phyloP scores from a whole-genome alignment of 1,140 invertebrate species.

The Lasioglossum albipes region DNA sequence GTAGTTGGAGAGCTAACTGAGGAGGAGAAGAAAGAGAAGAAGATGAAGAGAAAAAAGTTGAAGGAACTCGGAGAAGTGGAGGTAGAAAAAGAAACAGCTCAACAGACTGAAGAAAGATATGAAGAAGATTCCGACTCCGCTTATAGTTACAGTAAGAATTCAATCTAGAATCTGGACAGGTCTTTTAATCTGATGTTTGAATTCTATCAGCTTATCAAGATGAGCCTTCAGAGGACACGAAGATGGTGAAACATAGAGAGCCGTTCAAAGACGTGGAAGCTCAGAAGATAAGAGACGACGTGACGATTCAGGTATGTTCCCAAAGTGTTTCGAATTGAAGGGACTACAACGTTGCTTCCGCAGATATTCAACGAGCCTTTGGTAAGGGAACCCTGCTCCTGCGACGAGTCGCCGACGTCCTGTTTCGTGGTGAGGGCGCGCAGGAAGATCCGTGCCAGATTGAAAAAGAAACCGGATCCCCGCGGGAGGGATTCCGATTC shows the following conservation, averaged over 20 bases:
- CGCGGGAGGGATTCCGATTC: constrained; percentile 36
- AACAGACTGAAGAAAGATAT: constrained; percentile 47
- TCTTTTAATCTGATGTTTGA: background rate
- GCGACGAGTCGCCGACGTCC: constrained; percentile 53
- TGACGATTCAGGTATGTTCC: constrained; percentile 72
- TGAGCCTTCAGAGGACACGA: constrained; percentile 37
- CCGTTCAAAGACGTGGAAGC: constrained; percentile 74
- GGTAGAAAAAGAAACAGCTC: constrained; percentile 31
- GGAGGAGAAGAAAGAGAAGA: background rate
- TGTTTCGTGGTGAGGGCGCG: constrained; percentile 63
- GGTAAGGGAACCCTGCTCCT: constrained; percentile 46
- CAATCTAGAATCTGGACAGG: background rate
- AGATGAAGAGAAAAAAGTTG: constrained; percentile 7
- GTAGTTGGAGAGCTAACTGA: background rate
- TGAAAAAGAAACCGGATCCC: constrained; percentile 34
- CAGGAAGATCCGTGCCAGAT: constrained; percentile 50
- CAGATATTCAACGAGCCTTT: constrained; percentile 70
- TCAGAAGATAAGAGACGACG: constrained; percentile 73
- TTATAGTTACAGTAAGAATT: constrained; percentile 69
- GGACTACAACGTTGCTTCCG: background rate
- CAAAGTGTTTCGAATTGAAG: no score
- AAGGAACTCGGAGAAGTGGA: constrained; percentile 37
- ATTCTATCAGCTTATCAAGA: constrained; percentile 65
- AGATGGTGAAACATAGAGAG: constrained; percentile 33
- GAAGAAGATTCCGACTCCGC: constrained; percentile 38